A percentile compares a stretch with the other conserved stretches of the same genome.
These are phyloP conservation scores for Idaea aversata DNA, from an alignment of 2,888 invertebrate genomes.

Conservation along the genomic window DNA sequence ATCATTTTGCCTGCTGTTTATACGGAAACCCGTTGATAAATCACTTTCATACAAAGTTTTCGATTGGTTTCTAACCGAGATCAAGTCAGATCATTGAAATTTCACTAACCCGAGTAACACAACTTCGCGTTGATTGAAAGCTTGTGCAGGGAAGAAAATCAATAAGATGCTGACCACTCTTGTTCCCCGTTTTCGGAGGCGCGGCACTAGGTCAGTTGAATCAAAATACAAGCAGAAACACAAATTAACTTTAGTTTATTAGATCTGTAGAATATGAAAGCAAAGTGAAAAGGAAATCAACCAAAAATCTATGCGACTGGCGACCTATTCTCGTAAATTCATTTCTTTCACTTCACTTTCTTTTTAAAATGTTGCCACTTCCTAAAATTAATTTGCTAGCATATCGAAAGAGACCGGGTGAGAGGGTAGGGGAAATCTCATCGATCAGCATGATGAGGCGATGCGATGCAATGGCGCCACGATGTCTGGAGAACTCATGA, in stretches of 20 bases:
- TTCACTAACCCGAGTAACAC: conserved; percentile 60
- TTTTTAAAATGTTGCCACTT: conserved; percentile 74
- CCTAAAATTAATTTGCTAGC: conserved; percentile 18
- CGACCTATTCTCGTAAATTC: conserved; percentile 80
- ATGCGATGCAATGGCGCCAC: conserved; percentile 8
- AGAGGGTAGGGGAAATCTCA: conserved; percentile 4
- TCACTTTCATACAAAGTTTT: conserved; percentile 39
- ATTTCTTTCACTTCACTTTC: conserved; percentile 80
- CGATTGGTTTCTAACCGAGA: conserved; percentile 45
- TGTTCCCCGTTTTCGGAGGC: conserved; percentile 67
- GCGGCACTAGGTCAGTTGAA: conserved; percentile 64
- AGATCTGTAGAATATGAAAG: conserved; percentile 75
- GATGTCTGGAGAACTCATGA: neutral
- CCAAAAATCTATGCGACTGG: conserved; percentile 79
- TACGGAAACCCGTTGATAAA: conserved; percentile 59
- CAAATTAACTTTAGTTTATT: conserved; percentile 75
- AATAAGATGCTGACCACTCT: conserved; percentile 80
- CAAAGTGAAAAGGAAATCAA: conserved; percentile 80
- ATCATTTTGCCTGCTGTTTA: conserved; percentile 72
- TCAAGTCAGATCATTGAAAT: conserved; percentile 59
- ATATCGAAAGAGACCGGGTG: neutral
- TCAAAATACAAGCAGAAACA: conserved; percentile 71
- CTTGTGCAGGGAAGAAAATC: conserved; percentile 81
- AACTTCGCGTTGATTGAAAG: conserved; percentile 79
- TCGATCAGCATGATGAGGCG: conserved; percentile 8